phyloP scores from a whole-genome alignment of 2,888 invertebrate species.

The Drosophila affinis region DNA sequence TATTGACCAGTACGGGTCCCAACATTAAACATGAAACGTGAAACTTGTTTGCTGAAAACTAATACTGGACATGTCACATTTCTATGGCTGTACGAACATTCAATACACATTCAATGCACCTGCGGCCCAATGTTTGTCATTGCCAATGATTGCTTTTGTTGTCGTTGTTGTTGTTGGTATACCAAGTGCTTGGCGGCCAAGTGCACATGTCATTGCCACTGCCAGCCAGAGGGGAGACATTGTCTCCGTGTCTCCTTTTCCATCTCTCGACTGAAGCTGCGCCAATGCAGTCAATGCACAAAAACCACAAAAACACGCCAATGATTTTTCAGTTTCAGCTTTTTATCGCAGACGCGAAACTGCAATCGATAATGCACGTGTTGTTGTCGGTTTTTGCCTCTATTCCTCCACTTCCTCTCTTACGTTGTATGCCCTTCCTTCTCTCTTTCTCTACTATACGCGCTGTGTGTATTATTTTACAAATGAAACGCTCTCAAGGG shows the following conservation, averaged over 20 bases:
- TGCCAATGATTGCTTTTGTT: conserved; percentile 31
- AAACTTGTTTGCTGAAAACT: conserved; percentile 52
- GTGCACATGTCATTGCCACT: conserved; percentile 63
- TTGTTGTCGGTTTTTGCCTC: conserved; percentile 30
- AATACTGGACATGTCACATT: conserved; percentile 38
- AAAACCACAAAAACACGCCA: conserved; percentile 37
- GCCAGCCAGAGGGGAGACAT: conserved; percentile 30
- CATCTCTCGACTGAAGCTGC: conserved; percentile 12
- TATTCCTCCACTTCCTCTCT: background rate
- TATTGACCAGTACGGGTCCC: conserved; percentile 80
- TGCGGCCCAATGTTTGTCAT: conserved; percentile 53
- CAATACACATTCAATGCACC: conserved; percentile 52
- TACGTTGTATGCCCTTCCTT: background rate
- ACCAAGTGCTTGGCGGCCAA: conserved; percentile 51
- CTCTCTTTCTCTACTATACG: background rate
- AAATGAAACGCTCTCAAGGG: conserved; percentile 23
- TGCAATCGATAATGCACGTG: conserved; percentile 51
- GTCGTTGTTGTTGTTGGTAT: conserved; percentile 25
- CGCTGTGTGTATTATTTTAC: conserved; percentile 35
- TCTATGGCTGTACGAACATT: conserved; percentile 19
- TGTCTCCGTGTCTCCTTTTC: conserved; percentile 3
- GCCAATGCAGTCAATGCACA: conserved; percentile 31
- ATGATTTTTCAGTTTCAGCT: conserved; percentile 21
- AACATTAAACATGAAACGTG: conserved; percentile 29
- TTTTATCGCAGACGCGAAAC: conserved; percentile 32